A percentile compares a stretch with the other conserved stretches of the same genome.
Conservation (phyloP, 1,140 invertebrate genomes). For the Cephus cinctus region DNA sequence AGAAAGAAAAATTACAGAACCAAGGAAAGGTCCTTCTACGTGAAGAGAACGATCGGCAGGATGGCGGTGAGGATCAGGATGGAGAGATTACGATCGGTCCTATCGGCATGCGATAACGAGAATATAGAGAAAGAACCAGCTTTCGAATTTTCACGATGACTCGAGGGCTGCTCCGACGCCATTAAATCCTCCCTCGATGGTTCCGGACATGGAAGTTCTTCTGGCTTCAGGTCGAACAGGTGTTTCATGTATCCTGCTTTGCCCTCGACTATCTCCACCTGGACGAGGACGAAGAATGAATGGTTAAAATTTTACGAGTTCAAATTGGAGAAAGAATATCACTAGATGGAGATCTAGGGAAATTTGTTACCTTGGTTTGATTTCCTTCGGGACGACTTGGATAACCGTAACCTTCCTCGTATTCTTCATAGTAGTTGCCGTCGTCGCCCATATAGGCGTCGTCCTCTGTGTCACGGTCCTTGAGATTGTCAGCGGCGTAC, state of each 20-base stretch:
- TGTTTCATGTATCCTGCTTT: constrained; percentile 42
- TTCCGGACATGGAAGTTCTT: constrained; percentile 67
- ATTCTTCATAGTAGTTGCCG: constrained; percentile 30
- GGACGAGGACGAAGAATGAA: no score
- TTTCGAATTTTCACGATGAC: constrained; percentile 40
- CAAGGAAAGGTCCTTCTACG: constrained; percentile 10
- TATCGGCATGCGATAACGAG: constrained; percentile 31
- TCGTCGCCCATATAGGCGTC: constrained; percentile 34
- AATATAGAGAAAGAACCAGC: constrained; percentile 33
- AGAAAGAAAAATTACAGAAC: background rate
- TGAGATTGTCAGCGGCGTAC: constrained; percentile 10
- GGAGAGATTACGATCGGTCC: constrained; percentile 30
- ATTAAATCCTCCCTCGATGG: constrained; percentile 46
- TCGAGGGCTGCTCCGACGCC: constrained; percentile 52
- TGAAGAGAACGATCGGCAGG: constrained; percentile 11
- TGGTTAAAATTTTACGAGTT: no score
- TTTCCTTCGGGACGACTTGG: no score
- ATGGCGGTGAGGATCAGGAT: constrained; percentile 19
- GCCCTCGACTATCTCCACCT: constrained; percentile 38
- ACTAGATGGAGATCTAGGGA: no score
- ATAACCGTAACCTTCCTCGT: constrained; percentile 24
- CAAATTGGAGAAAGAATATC: no score
- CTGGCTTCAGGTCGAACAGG: constrained; percentile 63
- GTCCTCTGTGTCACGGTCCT: constrained; percentile 17
- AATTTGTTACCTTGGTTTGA: no score